Evolutionary conservation across 1,140 invertebrate genomes (phyloP), one percentile per base, ranked within the genome.

Genomic region (Pseudomyrmex flavicornis): DNA sequence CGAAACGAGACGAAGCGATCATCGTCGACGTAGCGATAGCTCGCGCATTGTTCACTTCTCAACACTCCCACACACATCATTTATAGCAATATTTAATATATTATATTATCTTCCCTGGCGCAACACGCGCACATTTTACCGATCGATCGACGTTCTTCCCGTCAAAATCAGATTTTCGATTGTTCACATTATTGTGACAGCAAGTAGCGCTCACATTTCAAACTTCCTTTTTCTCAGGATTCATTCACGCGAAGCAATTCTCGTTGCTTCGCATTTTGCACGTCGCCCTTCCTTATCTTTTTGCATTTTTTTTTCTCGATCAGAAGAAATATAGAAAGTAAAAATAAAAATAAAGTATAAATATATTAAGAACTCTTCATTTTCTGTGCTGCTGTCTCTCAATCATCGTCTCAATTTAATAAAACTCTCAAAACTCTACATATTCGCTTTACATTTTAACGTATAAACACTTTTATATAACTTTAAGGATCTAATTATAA

Each of bases 31-130:
- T 70, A 70, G 56, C 66, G 76, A 61, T 72, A 59, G 44, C 66
- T 59, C 76, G 56, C 54, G 26, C 15, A 72, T 80, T 59, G 59
- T 59, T 70, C 76, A 90, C 86, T 86, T 82, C 76, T 89, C 88
- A 91, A 89, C 86, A 91, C 88, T 73, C 84, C 83, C 84, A 87
- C 88, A 76, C 83, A 86, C 86, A 89, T 84, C 61, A 65, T 54
- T 54, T 44, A 44, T 68, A 68, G 46, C 66, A 61, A 50, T 61
- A 74, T 74, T 54, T 70, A 56, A 50, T 65, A 75, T 48, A 26
- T 50, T 50, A 9, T 50, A 62, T 61, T 61, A 26, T 65, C n/a
- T 56, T 1, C 17, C 2, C 9, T 56, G 50, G 26, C 66, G 62
- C 26, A 77, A 66, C 26, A 26, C n/a, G 48, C 48, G 12, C 62